phyloP scores from a whole-genome alignment of 2,888 invertebrate genomes.

The Mimumesa dahlbomi region DNA sequence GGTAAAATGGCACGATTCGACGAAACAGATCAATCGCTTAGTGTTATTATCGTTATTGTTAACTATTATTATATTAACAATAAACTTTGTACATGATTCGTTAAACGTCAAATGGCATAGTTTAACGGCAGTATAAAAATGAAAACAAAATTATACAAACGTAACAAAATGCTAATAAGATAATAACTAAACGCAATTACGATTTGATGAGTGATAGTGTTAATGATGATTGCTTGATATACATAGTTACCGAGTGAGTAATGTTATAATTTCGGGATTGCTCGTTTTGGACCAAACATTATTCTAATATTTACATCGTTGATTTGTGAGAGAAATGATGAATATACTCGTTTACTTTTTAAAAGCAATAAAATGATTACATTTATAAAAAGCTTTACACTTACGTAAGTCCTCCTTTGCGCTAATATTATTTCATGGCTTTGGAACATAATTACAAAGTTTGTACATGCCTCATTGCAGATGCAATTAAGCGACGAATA shows the following conservation, averaged over 20 bases:
- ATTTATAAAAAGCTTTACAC: neutral
- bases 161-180: slow-evolving; percentile 62
- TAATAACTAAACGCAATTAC: slow-evolving; percentile 24
- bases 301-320: neutral
- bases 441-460: slow-evolving; percentile 10
- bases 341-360: neutral
- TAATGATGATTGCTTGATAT: slow-evolving; percentile 4
- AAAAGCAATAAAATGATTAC: neutral
- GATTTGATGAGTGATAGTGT: slow-evolving; percentile 2
- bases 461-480: slow-evolving; percentile 26
- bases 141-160: slow-evolving; percentile 73
- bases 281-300: slow-evolving; percentile 27
- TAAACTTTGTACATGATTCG: slow-evolving; percentile 76
- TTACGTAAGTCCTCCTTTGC: neutral
- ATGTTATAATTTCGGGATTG: slow-evolving; percentile 16
- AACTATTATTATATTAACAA: slow-evolving; percentile 66
- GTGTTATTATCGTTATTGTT: slow-evolving; percentile 52
- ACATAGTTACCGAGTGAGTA: slow-evolving; percentile 10
- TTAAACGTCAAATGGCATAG: slow-evolving; percentile 61
- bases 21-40: slow-evolving; percentile 67
- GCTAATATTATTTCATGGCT: neutral
- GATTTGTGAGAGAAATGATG: neutral
- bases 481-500: slow-evolving; percentile 23
- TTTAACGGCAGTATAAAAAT: slow-evolving; percentile 69
- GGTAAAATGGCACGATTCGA: slow-evolving; percentile 76